Percentiles rank a stretch among this genome's conserved stretches.
Conservation (phyloP, 1,140 invertebrate genomes). For the Yoshiicerus persimilis region DNA sequence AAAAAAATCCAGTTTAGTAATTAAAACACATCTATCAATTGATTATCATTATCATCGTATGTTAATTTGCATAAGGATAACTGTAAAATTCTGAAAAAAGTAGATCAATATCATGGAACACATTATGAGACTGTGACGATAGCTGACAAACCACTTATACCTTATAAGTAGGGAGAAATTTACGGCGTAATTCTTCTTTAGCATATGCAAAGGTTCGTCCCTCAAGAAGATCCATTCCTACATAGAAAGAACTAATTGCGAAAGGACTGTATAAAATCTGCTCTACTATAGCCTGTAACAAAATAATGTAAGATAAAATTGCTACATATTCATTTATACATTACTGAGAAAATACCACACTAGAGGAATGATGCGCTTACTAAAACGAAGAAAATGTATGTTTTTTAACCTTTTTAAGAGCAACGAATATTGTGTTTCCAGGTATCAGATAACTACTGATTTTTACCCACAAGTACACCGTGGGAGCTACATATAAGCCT, state of each 20-base stretch:
- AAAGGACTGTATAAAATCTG: slow-evolving; percentile 78
- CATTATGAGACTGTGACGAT: no score
- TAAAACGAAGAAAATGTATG: not conserved
- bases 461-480: slow-evolving; percentile 69
- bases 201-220: slow-evolving; percentile 67
- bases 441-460: slow-evolving; percentile 67
- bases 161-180: slow-evolving; percentile 78
- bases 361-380: not conserved
- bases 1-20: no score
- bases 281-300: slow-evolving; percentile 69
- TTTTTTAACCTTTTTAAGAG: slow-evolving; percentile 67
- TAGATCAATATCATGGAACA: no score
- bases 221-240: slow-evolving; percentile 77
- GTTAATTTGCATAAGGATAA: no score
- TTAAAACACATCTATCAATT: not conserved
- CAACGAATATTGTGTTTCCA: slow-evolving; percentile 62
- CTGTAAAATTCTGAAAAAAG: not conserved
- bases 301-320: not conserved
- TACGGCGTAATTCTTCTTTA: slow-evolving; percentile 68
- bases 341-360: not conserved
- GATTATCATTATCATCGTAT: no score
- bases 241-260: slow-evolving; percentile 77
- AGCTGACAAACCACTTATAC: no score
- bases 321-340: not conserved
- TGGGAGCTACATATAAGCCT: slow-evolving; percentile 69